Evolutionary conservation across 92 coral and sea anemone genomes (phyloP).

Genomic region (Palythoa grandiflora): DNA sequence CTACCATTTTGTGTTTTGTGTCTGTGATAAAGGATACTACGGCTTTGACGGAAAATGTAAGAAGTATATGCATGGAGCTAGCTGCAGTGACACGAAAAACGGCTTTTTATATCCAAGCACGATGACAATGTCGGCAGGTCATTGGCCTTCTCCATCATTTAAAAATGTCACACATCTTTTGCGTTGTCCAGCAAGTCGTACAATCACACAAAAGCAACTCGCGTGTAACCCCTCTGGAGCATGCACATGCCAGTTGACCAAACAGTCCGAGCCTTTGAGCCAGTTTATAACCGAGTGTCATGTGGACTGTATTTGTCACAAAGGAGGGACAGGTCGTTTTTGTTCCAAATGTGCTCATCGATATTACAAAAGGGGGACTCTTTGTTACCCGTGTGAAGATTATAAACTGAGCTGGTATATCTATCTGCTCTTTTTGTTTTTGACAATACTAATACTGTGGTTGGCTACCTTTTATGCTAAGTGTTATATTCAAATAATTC

Average conservation of each 20-base stretch:
- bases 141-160: slow-evolving; percentile 70
- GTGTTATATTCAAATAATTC: too few relatives aligned
- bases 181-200: slow-evolving; percentile 34
- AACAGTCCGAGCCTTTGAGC: background rate
- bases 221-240: slow-evolving; percentile 68
- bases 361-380: slow-evolving; percentile 63
- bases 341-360: slow-evolving; percentile 66
- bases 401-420: slow-evolving; percentile 50
- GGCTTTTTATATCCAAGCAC: slow-evolving; percentile 51
- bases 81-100: slow-evolving; percentile 24
- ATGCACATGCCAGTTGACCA: slow-evolving; percentile 45
- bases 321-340: slow-evolving; percentile 68
- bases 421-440: slow-evolving; percentile 53
- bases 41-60: slow-evolving; percentile 66
- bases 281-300: slow-evolving; percentile 50
- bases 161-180: slow-evolving; percentile 62
- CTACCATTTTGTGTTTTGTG: slow-evolving; percentile 58
- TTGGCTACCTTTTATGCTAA: slow-evolving; percentile 52
- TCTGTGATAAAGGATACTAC: slow-evolving; percentile 68
- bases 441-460: slow-evolving; percentile 52
- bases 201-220: slow-evolving; percentile 7
- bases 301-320: slow-evolving; percentile 55
- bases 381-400: slow-evolving; percentile 61
- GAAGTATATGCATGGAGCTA: slow-evolving; percentile 64
- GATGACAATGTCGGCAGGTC: slow-evolving; percentile 55